Evolutionary conservation across 2,797 vertebrate species (phyloP).

Genomic region (Tarsius wallacei): DNA sequence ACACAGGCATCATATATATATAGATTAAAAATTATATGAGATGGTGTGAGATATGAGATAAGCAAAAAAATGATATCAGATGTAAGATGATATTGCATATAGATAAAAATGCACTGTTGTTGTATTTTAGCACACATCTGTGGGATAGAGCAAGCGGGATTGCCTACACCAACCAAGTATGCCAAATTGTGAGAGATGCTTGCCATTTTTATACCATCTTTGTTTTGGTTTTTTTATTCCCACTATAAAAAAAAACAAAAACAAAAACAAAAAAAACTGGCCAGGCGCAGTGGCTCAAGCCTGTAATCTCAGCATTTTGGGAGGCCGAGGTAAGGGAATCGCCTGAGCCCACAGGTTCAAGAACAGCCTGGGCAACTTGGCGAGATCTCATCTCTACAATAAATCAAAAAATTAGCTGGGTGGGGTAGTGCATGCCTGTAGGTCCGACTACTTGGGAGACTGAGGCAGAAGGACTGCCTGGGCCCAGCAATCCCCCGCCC

Average conservation of each 20-base stretch:
- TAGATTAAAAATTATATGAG: not conserved
- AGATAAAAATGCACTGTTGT: not conserved
- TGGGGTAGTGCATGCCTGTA: no score
- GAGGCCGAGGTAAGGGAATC: no score
- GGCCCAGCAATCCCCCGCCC: no score
- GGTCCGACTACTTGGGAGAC: no score
- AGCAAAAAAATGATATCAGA: not conserved
- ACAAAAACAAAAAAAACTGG: no score
- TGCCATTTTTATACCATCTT: not conserved
- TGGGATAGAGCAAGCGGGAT: not conserved
- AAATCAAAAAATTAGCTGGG: no score
- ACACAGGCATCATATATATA: not conserved
- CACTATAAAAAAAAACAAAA: not conserved
- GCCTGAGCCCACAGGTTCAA: no score
- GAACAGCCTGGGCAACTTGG: no score
- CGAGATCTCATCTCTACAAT: no score
- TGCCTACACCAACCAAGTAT: not conserved
- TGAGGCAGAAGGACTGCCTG: no score
- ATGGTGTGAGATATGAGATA: not conserved
- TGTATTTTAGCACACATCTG: not conserved
- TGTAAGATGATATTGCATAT: not conserved
- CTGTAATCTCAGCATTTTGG: no score
- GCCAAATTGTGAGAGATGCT: not conserved
- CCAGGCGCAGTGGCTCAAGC: no score
- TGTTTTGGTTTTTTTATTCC: not conserved